A percentile compares a stretch with the other conserved stretches of the same genome.
phyloP scores from a whole-genome alignment of 2,113 vertebrate species.

The Acanthisitta chloris region DNA sequence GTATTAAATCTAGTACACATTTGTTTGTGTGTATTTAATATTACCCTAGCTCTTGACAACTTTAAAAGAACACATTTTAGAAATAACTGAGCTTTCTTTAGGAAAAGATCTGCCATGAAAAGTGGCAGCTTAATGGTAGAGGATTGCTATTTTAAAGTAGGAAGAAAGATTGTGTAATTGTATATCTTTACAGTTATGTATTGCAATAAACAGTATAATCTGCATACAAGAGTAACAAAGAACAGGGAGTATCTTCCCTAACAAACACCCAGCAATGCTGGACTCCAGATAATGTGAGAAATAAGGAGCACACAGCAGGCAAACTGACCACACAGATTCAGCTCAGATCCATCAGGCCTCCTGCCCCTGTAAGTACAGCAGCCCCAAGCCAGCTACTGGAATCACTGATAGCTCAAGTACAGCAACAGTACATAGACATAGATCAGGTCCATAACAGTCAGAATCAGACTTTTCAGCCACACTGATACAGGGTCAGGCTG shows the following conservation, averaged over 20 bases:
- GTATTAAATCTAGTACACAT: background rate
- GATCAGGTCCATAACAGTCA: background rate
- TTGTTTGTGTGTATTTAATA: constrained; percentile 46
- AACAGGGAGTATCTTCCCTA: background rate
- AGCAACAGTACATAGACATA: background rate
- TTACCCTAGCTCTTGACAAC: background rate
- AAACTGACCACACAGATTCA: background rate
- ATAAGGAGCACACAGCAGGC: background rate
- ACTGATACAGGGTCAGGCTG: background rate
- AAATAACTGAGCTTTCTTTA: background rate
- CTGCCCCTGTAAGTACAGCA: background rate
- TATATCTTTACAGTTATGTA: background rate
- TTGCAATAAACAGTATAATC: background rate
- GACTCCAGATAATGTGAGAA: background rate
- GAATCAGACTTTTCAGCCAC: background rate
- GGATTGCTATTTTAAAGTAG: background rate
- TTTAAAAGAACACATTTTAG: background rate
- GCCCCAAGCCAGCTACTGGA: background rate
- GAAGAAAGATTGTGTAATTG: background rate
- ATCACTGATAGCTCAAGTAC: background rate
- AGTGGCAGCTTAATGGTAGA: background rate
- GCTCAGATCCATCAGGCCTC: background rate
- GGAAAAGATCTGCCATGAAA: background rate
- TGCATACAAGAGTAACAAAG: background rate
- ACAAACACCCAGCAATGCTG: background rate